Percentiles rank a stretch among this genome's conserved stretches.
Evolutionary conservation across 2,797 vertebrate genomes (phyloP).

Genomic region (Diceros bicornis): DNA sequence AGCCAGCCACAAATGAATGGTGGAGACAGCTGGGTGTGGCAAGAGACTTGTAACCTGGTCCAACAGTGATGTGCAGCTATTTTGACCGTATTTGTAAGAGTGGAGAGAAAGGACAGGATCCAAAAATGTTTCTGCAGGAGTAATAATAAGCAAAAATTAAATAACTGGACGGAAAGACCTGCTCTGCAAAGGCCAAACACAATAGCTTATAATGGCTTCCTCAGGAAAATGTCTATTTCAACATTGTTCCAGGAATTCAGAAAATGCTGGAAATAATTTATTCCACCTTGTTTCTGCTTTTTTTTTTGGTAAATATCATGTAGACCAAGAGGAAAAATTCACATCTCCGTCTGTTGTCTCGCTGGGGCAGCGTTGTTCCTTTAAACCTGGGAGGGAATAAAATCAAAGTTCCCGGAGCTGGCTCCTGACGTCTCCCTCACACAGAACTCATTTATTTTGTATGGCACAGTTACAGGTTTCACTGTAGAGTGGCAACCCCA

Average conservation of each 20-base stretch:
- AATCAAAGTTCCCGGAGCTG: conserved; percentile 9
- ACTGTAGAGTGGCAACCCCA: conserved; percentile 17
- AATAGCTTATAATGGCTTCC: conserved; percentile 28
- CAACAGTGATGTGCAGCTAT: not conserved
- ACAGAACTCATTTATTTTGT: conserved; percentile 9
- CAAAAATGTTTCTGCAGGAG: conserved; percentile 47
- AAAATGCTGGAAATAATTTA: conserved; percentile 40
- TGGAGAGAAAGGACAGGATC: not conserved
- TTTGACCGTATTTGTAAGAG: not conserved
- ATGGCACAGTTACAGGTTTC: conserved; percentile 53
- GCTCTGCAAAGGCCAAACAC: not conserved
- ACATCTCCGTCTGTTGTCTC: conserved; percentile 40
- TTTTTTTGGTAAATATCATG: not conserved
- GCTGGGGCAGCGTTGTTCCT: not conserved
- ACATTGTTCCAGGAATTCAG: conserved; percentile 22
- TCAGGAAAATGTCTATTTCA: conserved; percentile 56
- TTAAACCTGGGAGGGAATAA: conserved; percentile 60
- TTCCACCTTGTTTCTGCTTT: conserved; percentile 7
- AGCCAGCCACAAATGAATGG: not conserved
- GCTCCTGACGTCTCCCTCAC: not conserved
- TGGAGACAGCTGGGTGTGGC: not conserved
- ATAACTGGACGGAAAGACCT: conserved; percentile 22
- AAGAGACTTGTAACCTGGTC: not conserved
- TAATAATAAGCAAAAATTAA: conserved; percentile 60
- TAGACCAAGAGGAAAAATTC: conserved; percentile 3